phyloP scores from a whole-genome alignment of 2,888 invertebrate species.

The Eilema caniola region DNA sequence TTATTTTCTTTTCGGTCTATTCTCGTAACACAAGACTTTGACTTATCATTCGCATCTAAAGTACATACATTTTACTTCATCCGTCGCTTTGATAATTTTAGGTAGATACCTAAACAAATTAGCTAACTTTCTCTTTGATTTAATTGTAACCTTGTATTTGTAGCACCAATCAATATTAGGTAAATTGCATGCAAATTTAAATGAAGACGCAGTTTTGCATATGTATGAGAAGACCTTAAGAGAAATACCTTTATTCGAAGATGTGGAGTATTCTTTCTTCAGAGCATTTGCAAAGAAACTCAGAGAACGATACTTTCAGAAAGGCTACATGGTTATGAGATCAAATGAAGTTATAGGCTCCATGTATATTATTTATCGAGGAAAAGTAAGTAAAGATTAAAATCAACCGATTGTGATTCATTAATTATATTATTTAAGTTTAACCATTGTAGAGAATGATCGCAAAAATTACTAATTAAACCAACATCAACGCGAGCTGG shows the following conservation, averaged over 20 bases:
- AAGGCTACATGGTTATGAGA: slow-evolving; percentile 79
- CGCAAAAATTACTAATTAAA: no score
- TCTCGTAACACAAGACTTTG: background rate
- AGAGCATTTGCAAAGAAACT: slow-evolving; percentile 84
- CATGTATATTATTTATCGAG: slow-evolving; percentile 82
- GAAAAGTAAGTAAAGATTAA: slow-evolving; percentile 67
- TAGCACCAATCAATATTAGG: slow-evolving; percentile 82
- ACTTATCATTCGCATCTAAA: background rate
- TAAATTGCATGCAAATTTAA: slow-evolving; percentile 83
- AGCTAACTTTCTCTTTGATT: background rate
- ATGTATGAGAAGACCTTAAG: slow-evolving; percentile 85
- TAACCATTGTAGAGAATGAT: background rate
- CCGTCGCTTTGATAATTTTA: background rate
- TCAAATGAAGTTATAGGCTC: slow-evolving; percentile 76
- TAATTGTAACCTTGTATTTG: slow-evolving; percentile 22
- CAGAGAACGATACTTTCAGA: slow-evolving; percentile 77
- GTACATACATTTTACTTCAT: background rate
- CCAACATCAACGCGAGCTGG: no score
- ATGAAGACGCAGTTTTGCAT: slow-evolving; percentile 84
- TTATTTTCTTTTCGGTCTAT: background rate
- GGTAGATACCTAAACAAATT: no score
- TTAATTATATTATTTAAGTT: background rate
- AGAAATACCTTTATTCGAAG: slow-evolving; percentile 85
- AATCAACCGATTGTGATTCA: background rate
- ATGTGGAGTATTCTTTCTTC: slow-evolving; percentile 84